Base-by-base conservation (phyloP, 2,113 vertebrate species). In the Indicator indicator region DNA sequence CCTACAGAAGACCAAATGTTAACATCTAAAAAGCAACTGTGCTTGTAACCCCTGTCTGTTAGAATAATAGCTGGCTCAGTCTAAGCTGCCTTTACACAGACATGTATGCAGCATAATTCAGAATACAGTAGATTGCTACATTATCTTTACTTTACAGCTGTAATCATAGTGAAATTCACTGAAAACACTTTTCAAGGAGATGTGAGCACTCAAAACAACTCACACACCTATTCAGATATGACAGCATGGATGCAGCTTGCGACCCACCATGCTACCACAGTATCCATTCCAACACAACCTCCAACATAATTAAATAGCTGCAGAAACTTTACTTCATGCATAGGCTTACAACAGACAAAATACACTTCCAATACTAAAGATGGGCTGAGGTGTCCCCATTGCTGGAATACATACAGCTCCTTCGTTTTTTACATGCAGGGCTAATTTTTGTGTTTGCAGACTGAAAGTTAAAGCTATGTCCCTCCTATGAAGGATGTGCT, bases 101-200 rank as follows among this genome's bases (percentile, higher is more conserved):
- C 2, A 30, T 38, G 56, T 12, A 68, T 4, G 9, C 44, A 64
- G 16, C 18, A 15, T 83, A 81, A 76, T 86, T 82, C 54, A 84
- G 55, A 46, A 46, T 73, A 72, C 8, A 62, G 5, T 48, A 80
- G 64, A 83, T 52, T 88, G 44, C 33, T 71, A 70, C 52, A 16
- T 54, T 59, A 14, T 62, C 44, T 92, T 90, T 80, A 36, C 40
- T n/a, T n/a, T 48, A 63, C 11, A 30, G 50, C 42, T 75, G 26
- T 36, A 93, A 72, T 32, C 68, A 86, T 48, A 52, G 21, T 68
- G 68, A 81, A 95, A 90, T 6, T 20, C 13, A 46, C 9, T 36
- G 58, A 83, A 89, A 94, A 75, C 68, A 40, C 60, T 92, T 93
- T 73, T 71, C 52, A 86, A 38, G 40, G 54, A 76, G 54, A 40